A percentile compares a stretch with the other conserved stretches of the same genome.
phyloP scores from a whole-genome alignment of 2,888 invertebrate genomes.

The Muschampia plurimacula region DNA sequence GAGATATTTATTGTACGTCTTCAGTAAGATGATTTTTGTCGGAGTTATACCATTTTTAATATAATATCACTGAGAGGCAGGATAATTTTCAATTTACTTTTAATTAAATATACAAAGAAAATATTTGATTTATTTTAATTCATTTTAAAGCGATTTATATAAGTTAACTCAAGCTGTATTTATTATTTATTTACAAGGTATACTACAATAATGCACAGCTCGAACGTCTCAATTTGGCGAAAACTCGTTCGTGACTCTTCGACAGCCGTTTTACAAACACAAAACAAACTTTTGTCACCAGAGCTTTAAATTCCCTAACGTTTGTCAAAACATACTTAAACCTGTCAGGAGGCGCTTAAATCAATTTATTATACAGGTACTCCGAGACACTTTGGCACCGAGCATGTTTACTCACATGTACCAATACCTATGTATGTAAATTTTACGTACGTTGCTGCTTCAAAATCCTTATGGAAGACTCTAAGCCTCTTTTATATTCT shows the following conservation, averaged over 20 bases:
- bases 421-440: conserved; percentile 70
- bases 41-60: not conserved
- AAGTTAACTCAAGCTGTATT: not conserved
- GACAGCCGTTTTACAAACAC: conserved; percentile 61
- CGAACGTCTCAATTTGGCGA: conserved; percentile 57
- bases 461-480: conserved; percentile 79
- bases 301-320: conserved; percentile 79
- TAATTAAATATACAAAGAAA: not conserved
- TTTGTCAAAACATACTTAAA: conserved; percentile 82
- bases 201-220: conserved; percentile 43
- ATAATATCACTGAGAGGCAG: not conserved
- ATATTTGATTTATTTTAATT: not conserved
- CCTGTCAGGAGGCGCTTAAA: conserved; percentile 82
- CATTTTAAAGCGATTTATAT: not conserved
- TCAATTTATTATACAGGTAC: conserved; percentile 83
- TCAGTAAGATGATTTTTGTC: conserved; percentile 13
- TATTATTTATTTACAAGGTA: not conserved
- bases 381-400: conserved; percentile 70
- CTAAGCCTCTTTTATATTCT: conserved; percentile 83
- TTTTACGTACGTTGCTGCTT: conserved; percentile 75
- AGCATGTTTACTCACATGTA: conserved; percentile 64
- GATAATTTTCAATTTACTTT: not conserved
- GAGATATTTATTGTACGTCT: conserved; percentile 46
- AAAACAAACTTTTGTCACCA: conserved; percentile 74
- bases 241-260: conserved; percentile 61